These are phyloP conservation scores for Drosophila macrospina DNA, from an alignment of 2,888 invertebrate genomes.

Conservation along the genomic window DNA sequence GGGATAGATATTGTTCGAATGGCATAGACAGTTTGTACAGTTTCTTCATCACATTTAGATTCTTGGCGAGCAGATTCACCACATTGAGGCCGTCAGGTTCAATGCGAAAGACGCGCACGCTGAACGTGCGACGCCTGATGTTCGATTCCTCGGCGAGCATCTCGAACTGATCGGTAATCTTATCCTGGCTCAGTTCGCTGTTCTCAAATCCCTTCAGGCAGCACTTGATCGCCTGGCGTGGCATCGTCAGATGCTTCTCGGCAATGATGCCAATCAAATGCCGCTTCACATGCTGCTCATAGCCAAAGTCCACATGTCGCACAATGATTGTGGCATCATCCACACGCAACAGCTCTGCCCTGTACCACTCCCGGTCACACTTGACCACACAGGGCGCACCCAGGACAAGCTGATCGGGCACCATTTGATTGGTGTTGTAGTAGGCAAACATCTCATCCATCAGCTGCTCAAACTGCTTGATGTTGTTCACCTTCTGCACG, in stretches of 20 bases:
- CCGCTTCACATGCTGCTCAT: conserved; percentile 91
- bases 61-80: conserved; percentile 83
- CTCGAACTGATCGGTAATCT: conserved; percentile 87
- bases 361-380: conserved; percentile 95
- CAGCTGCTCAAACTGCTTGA: conserved; percentile 87
- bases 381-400: conserved; percentile 92
- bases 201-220: conserved; percentile 88
- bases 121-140: conserved; percentile 82
- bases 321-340: conserved; percentile 88
- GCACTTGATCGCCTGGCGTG: conserved; percentile 92
- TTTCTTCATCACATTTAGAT: conserved; percentile 87
- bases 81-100: conserved; percentile 85
- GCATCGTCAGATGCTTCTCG: conserved; percentile 88
- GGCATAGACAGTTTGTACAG: conserved; percentile 86
- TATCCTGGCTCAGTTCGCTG: conserved; percentile 77
- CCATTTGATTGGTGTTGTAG: conserved; percentile 86
- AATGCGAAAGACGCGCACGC: conserved; percentile 84
- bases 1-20: conserved; percentile 83
- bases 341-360: conserved; percentile 91
- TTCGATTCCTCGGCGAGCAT: conserved; percentile 88
- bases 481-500: conserved; percentile 89
- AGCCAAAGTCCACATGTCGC: conserved; percentile 97
- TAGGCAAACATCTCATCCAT: conserved; percentile 89
- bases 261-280: conserved; percentile 88
- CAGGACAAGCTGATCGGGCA: conserved; percentile 86